Evolutionary conservation across 2,113 vertebrate species (phyloP), one percentile per base, ranked within the genome.

Genomic region (Eulacestoma nigropectus): DNA sequence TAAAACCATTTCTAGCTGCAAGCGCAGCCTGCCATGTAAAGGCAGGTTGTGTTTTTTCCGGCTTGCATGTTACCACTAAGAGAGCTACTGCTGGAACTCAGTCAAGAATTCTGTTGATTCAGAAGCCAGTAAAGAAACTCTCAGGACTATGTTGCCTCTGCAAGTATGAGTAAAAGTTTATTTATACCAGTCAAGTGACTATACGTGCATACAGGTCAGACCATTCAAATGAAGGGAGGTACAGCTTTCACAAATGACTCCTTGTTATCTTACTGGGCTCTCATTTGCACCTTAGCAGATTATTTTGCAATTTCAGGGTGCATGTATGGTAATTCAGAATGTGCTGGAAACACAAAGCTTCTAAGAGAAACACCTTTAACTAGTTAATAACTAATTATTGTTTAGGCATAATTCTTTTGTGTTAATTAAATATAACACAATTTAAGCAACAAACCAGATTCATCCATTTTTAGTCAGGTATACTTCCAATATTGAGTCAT

Each of bases 81-180:
- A 83, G 41, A 90, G 63, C 59, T 91, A 33, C 72, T 83, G 75
- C 72, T 96, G 93, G 92, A 87, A 64, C 75, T 88, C 35, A 27
- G 50, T 93, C 95, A 97, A 88, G 90, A 90, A 92, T 94, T 77
- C 82, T 96, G 91, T 96, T 96, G 85, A 72, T 92, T 91, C 47
- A 90, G 80, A 81, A 91, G 90, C 67, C 87, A 56, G 42, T 67
- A 44, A 86, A 88, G 93, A 90, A 95, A 56, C 35, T 83, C 78
- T 13, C 59, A 88, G 85, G 87, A 55, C 55, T 64, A 11, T 77
- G 76, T 86, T 93, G 75, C 77, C 60, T 89, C 69, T 93, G 73
- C 47, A 92, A 89, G 42, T 65, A 67, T 87, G 80, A 96, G 72
- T 77, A 52, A 56, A 90, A 88, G n/a, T 85, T 87, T 96, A 91